Conservation (phyloP, 2,888 invertebrate species). For the Lagria hirta region DNA sequence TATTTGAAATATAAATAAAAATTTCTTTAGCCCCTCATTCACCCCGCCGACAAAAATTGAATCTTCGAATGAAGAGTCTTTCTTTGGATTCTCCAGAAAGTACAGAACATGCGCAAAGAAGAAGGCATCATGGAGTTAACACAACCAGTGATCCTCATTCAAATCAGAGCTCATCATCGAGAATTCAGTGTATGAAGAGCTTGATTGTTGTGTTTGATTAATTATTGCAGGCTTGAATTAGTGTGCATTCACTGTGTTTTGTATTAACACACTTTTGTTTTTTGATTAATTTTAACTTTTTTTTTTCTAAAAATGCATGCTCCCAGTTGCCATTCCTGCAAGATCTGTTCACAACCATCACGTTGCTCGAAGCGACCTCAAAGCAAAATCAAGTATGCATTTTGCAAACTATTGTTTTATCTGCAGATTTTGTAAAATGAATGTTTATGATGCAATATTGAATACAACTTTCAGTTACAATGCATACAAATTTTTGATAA, state of each 20-base stretch:
- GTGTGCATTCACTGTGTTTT: conserved; percentile 17
- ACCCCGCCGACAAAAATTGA: conserved; percentile 92
- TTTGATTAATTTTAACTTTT: conserved; percentile 13
- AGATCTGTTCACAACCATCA: conserved; percentile 44
- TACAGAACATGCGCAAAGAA: conserved; percentile 77
- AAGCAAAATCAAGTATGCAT: conserved; percentile 53
- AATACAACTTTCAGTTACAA: too few relatives aligned
- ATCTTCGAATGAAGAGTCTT: conserved; percentile 96
- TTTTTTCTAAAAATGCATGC: conserved; percentile 36
- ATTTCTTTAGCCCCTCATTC: conserved; percentile 80
- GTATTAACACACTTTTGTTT: conserved; percentile 7
- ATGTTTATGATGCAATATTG: too few relatives aligned
- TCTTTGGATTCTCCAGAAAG: conserved; percentile 96
- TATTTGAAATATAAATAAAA: conserved; percentile 16
- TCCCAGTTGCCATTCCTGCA: conserved; percentile 45
- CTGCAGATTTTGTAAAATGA: background rate
- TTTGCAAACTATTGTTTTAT: conserved; percentile 20
- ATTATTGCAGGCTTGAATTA: conserved; percentile 6
- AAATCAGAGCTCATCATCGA: conserved; percentile 61
- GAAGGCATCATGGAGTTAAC: conserved; percentile 59
- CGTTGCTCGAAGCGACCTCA: conserved; percentile 46
- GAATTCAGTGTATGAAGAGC: conserved; percentile 61
- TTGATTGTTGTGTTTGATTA: conserved; percentile 24
- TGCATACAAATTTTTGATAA: too few relatives aligned
- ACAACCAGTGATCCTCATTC: conserved; percentile 54